Conservation (phyloP, 2,797 vertebrate genomes). For the Epinephelus awoara region DNA sequence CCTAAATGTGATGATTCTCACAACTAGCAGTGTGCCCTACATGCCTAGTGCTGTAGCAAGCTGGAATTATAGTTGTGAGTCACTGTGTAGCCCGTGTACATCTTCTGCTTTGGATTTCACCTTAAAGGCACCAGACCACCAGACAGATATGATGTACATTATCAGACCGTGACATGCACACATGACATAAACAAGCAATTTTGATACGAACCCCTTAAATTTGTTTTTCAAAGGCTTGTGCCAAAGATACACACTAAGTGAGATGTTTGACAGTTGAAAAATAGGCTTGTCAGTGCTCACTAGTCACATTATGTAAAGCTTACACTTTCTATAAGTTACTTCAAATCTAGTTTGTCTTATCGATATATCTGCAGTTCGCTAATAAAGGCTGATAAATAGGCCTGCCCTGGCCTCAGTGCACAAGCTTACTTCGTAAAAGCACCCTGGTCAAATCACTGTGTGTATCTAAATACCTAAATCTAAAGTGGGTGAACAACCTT, state of each 20-base stretch:
- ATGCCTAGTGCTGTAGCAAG: constrained; percentile 5
- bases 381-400: neutral
- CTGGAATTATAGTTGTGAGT: neutral
- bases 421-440: neutral
- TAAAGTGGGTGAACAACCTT: neutral
- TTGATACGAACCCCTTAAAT: neutral
- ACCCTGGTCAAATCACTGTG: neutral
- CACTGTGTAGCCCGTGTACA: neutral
- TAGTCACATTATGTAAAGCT: no score
- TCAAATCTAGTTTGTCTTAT: neutral
- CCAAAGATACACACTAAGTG: no score
- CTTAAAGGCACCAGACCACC: neutral
- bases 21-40: neutral
- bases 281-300: no score
- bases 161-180: no score
- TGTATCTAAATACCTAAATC: neutral
- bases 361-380: neutral
- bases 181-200: no score
- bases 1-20: constrained; percentile 3
- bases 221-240: neutral
- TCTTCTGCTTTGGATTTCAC: neutral
- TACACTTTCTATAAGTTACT: neutral
- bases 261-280: no score
- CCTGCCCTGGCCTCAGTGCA: neutral
- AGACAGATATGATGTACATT: no score